A percentile compares a stretch with the other conserved stretches of the same genome.
These are phyloP conservation scores for Leptopilina syphax DNA, from an alignment of 2,888 invertebrate species.

Conservation along the genomic window DNA sequence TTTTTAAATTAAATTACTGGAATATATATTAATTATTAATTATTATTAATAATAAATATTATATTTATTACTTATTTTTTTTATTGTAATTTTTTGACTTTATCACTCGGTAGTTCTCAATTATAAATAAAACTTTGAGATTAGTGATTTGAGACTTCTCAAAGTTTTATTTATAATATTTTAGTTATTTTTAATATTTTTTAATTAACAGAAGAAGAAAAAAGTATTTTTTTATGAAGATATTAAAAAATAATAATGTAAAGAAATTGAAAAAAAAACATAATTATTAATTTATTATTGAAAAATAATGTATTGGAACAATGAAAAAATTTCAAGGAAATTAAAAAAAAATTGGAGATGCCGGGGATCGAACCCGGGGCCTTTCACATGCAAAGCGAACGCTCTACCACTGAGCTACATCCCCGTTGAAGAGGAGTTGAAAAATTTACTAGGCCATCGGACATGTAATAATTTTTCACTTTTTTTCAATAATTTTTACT, in stretches of 20 bases:
- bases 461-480: background rate
- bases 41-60: no score
- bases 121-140: no score
- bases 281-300: background rate
- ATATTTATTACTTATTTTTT: no score
- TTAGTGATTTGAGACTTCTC: no score
- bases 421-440: slow-evolving; percentile 76
- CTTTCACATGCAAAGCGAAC: slow-evolving; percentile 99
- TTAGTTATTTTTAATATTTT: no score
- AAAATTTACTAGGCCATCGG: background rate
- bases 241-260: background rate
- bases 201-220: no score
- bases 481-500: background rate
- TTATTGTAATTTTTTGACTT: no score
- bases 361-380: slow-evolving; percentile 99
- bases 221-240: background rate
- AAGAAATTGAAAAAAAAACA: background rate
- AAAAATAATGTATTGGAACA: background rate
- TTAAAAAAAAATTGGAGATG: slow-evolving; percentile 83
- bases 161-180: no score
- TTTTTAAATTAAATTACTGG: no score
- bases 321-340: background rate
- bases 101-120: no score
- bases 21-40: no score
- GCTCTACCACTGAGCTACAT: slow-evolving; percentile 99